These are phyloP conservation scores for Microplitis manilae DNA, from an alignment of 2,888 invertebrate species.

Conservation along the genomic window DNA sequence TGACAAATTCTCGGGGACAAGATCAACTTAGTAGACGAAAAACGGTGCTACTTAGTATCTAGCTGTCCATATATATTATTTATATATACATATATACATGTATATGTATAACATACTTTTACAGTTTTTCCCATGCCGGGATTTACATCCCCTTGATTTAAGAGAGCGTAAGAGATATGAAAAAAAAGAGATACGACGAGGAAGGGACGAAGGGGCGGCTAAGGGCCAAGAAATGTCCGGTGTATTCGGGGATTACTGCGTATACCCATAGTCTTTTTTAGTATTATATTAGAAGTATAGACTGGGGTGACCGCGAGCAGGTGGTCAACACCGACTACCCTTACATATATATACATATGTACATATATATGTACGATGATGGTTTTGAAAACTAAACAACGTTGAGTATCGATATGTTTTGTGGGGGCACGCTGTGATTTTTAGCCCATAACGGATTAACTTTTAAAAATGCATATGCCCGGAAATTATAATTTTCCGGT, in stretches of 20 bases:
- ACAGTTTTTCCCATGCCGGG: slow-evolving; percentile 38
- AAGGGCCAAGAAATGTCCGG: slow-evolving; percentile 45
- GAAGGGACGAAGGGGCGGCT: slow-evolving; percentile 9
- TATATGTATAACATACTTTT: slow-evolving; percentile 18
- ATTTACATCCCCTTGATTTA: slow-evolving; percentile 31
- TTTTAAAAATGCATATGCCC: slow-evolving; percentile 31
- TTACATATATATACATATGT: slow-evolving; percentile 6
- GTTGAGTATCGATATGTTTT: slow-evolving; percentile 19
- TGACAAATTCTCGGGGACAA: slow-evolving; percentile 40
- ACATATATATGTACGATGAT: slow-evolving; percentile 27
- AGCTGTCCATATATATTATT: slow-evolving; percentile 25
- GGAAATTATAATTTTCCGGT: slow-evolving; percentile 34
- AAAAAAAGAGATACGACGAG: not conserved
- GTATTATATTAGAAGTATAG: slow-evolving; percentile 16
- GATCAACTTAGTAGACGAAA: slow-evolving; percentile 19
- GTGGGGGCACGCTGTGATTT: slow-evolving; percentile 34
- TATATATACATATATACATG: slow-evolving; percentile 27
- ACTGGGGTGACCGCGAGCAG: slow-evolving; percentile 45
- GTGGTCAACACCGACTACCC: slow-evolving; percentile 46
- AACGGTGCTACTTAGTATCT: slow-evolving; percentile 30
- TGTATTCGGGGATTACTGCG: slow-evolving; percentile 34
- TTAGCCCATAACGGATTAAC: slow-evolving; percentile 25
- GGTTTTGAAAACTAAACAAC: slow-evolving; percentile 30
- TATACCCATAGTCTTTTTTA: slow-evolving; percentile 11
- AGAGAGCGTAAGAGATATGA: slow-evolving; percentile 22